Percentiles rank a stretch among this genome's conserved stretches.
These are phyloP conservation scores for Aproaerema taeniolella DNA, from an alignment of 2,888 invertebrate genomes.

Conservation along the genomic window DNA sequence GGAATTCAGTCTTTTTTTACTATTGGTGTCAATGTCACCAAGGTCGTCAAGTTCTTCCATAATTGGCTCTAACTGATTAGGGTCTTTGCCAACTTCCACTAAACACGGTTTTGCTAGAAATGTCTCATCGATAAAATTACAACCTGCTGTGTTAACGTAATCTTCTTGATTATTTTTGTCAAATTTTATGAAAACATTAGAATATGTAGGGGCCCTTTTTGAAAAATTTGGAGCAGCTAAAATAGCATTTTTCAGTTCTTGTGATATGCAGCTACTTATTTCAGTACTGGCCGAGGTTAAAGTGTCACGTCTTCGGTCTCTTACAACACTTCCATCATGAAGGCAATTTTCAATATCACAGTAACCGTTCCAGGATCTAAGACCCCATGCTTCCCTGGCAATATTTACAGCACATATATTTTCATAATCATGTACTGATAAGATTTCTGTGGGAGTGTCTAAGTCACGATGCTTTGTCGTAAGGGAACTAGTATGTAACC, in stretches of 20 bases:
- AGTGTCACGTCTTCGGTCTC: conserved; percentile 76
- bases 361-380: conserved; percentile 81
- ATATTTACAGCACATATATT: conserved; percentile 81
- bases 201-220: conserved; percentile 62
- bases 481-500: conserved; percentile 42
- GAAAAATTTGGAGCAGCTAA: conserved; percentile 63
- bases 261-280: conserved; percentile 67
- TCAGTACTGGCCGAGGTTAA: conserved; percentile 78
- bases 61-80: conserved; percentile 73
- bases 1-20: conserved; percentile 62
- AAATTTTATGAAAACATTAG: conserved; percentile 65
- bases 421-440: conserved; percentile 81
- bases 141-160: conserved; percentile 72
- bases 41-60: conserved; percentile 77
- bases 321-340: conserved; percentile 79
- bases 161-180: conserved; percentile 65
- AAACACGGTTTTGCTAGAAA: conserved; percentile 77
- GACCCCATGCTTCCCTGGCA: conserved; percentile 80
- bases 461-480: conserved; percentile 63
- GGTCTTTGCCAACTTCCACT: conserved; percentile 68
- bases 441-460: conserved; percentile 74
- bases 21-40: conserved; percentile 56
- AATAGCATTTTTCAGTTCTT: conserved; percentile 63
- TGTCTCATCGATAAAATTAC: conserved; percentile 63
- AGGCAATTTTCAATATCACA: conserved; percentile 80